Base-by-base conservation (phyloP, 1,140 invertebrate genomes). In the Ceratosolen solmsi region DNA sequence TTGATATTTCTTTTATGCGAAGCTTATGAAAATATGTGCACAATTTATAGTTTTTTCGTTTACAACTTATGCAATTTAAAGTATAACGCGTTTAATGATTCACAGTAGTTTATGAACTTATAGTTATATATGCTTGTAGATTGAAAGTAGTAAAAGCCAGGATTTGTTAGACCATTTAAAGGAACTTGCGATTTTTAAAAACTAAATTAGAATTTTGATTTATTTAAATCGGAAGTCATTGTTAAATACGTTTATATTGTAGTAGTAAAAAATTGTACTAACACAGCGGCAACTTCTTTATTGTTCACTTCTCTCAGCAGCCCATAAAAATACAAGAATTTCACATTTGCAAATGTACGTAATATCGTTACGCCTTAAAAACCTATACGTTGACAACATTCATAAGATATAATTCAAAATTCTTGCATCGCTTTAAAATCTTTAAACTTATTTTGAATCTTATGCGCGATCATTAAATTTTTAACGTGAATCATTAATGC, bases 131-230 rank as follows among this genome's bases (percentile, higher is more conserved):
- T 1, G 7, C 7, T 71, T 49, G 7, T 27, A 71, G 5, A 74
- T 74, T 74, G 25, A 22, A n/a, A 68, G 46, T 78, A 68, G 60
- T 77, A 68, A 78, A 49, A 54, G 27, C 36, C 63, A 30, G 0
- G 9, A 36, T 51, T 22, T 15, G 75, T 25, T 20, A 68, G 41
- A 54, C 74, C 8, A 3, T 56, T 38, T 17, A 25, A 68, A 11
- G 3, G 7, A n/a, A 25, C 36, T 38, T n/a, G 0, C 27, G 41
- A 70, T 41, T 70, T 49, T 71, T 49, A 27, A 22, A 68, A 38
- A 68, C 33, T 36, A 38, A 68, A 68, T 38, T 68, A 65, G 13
- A 65, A 65, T 36, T 36, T 65, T 65, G 17, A 36, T 36, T 36
- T 36, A 65, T 36, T 36, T 36, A 36, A 8, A 36, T 13, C 25